A percentile compares a stretch with the other conserved stretches of the same genome.
These are phyloP conservation scores for Medauroidea extradentata DNA, from an alignment of 1,140 invertebrate genomes.

Conservation along the genomic window DNA sequence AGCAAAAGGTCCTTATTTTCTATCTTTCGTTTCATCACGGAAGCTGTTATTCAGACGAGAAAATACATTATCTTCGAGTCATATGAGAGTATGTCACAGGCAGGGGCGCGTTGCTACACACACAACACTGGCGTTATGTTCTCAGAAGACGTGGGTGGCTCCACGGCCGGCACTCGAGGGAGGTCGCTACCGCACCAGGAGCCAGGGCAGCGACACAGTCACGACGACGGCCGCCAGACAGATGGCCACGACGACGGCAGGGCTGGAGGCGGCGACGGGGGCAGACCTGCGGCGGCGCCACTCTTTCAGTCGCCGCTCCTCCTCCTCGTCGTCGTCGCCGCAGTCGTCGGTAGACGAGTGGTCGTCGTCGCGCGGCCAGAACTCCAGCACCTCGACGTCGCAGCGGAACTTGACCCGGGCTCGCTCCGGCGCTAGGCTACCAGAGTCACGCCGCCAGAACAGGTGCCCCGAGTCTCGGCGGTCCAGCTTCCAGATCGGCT, in stretches of 20 bases:
- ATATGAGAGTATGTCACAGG: too few species aligned
- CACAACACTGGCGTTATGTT: too few species aligned
- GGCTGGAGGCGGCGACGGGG: conserved; percentile 43
- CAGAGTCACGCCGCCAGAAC: conserved; percentile 40
- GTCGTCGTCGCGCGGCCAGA: conserved; percentile 43
- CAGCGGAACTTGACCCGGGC: conserved; percentile 45
- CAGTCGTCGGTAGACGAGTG: conserved; percentile 1
- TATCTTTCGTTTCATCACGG: too few species aligned
- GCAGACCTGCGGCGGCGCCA: conserved; percentile 44
- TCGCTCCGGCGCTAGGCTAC: conserved; percentile 15
- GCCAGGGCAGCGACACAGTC: conserved; percentile 44
- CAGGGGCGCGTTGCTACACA: too few species aligned
- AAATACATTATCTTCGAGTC: too few species aligned
- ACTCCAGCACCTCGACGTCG: conserved; percentile 48
- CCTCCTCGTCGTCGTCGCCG: not conserved
- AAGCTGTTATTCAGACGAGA: too few species aligned
- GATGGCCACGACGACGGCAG: conserved; percentile 45
- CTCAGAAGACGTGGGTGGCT: too few species aligned
- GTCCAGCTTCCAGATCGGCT: conserved; percentile 48
- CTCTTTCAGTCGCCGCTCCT: conserved; percentile 34
- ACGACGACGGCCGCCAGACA: conserved; percentile 44
- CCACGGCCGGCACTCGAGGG: too few species aligned
- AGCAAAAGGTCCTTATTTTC: too few species aligned
- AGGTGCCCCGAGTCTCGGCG: conserved; percentile 42
- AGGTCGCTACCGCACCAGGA: conserved; percentile 29